These are phyloP conservation scores for Gulo gulo DNA, from an alignment of 2,113 vertebrate genomes.

Conservation along the genomic window DNA sequence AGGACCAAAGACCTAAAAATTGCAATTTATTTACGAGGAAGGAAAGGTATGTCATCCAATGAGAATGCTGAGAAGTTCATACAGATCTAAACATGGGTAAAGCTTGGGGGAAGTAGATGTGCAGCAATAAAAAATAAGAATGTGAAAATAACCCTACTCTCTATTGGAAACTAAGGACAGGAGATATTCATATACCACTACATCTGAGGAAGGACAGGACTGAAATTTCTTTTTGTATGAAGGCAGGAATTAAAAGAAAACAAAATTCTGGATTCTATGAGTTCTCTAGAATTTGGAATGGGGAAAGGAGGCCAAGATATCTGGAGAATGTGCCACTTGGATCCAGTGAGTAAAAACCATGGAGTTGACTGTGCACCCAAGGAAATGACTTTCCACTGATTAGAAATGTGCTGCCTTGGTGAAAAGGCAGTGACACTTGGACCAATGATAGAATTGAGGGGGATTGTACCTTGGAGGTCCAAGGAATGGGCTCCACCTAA, in stretches of 20 bases:
- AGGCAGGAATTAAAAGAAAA: neutral
- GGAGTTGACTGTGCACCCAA: fast-evolving
- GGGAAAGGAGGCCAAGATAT: neutral
- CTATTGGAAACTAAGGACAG: fast-evolving
- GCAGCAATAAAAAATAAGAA: neutral
- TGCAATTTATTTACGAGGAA: neutral
- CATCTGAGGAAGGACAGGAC: neutral
- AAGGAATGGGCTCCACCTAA: neutral
- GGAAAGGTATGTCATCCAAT: neutral
- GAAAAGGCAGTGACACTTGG: neutral
- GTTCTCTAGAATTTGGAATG: neutral
- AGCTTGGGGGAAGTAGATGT: neutral
- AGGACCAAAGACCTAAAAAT: neutral
- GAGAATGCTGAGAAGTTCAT: neutral
- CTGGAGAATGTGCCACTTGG: neutral
- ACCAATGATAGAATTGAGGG: fast-evolving
- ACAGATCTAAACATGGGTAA: neutral
- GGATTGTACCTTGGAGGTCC: fast-evolving
- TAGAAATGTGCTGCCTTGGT: neutral
- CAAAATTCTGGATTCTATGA: neutral
- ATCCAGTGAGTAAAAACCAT: neutral
- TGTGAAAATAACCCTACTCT: fast-evolving
- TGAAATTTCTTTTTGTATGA: neutral
- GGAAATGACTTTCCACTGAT: neutral
- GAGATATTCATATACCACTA: neutral